Evolutionary conservation across 2,797 vertebrate species (phyloP).

Genomic region (Brachyrhaphis roseni): DNA sequence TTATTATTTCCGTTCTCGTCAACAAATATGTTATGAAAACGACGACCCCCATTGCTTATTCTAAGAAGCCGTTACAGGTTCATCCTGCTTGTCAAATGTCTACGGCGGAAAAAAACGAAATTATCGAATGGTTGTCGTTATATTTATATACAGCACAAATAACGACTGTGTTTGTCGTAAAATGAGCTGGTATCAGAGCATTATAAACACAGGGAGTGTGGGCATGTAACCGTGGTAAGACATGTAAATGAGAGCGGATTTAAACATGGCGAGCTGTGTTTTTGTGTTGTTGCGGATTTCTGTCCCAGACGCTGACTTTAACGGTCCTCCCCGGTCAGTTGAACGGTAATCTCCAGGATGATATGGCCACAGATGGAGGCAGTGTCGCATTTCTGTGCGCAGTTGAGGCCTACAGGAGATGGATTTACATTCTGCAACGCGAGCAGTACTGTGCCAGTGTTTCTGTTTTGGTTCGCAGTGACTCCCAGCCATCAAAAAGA

Average conservation of each 20-base stretch:
- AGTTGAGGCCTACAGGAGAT: constrained; percentile 48
- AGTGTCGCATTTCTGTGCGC: constrained; percentile 61
- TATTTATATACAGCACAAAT: accelerated
- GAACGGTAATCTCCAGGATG: background rate
- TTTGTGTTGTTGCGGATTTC: background rate
- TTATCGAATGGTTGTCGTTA: background rate
- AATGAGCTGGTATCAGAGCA: background rate
- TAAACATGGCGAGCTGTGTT: constrained; percentile 25
- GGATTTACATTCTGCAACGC: background rate
- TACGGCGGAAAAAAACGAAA: background rate
- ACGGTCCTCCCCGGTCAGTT: accelerated
- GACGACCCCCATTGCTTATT: background rate
- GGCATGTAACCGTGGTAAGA: constrained; percentile 19
- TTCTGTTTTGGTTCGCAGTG: constrained; percentile 27
- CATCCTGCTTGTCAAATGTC: too few relatives aligned
- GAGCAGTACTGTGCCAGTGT: background rate
- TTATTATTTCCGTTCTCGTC: background rate
- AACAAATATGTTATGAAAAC: background rate
- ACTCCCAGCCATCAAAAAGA: background rate
- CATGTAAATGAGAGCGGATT: background rate
- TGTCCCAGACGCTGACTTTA: background rate
- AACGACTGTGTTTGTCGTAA: background rate
- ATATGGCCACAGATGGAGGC: constrained; percentile 7
- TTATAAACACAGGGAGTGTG: constrained; percentile 8
- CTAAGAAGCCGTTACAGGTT: background rate